Evolutionary conservation across 2,113 vertebrate genomes (phyloP).

Genomic region (Mormoops blainvillei): DNA sequence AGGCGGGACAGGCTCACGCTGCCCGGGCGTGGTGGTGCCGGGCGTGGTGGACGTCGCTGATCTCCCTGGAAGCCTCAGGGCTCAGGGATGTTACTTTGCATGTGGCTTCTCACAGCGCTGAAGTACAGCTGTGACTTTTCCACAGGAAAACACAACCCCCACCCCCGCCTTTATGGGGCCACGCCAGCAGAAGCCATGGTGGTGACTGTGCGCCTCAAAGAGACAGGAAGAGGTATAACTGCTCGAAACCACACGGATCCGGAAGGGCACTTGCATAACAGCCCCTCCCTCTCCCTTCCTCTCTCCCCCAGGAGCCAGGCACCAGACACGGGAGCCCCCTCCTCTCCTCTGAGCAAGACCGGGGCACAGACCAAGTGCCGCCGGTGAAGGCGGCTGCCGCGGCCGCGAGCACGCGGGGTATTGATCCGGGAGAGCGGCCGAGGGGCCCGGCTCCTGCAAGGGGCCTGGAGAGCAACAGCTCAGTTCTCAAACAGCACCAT

Average conservation of each 20-base stretch:
- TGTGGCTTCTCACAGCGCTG: not conserved
- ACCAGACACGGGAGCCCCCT: not conserved
- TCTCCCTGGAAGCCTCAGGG: not conserved
- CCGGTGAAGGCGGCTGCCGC: rapidly evolving
- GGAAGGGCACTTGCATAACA: not conserved
- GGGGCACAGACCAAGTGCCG: rapidly evolving
- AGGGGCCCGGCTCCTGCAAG: not conserved
- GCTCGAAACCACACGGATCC: conserved; percentile 11
- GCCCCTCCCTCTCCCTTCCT: not conserved
- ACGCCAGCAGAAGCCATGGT: not conserved
- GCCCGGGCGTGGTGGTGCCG: rapidly evolving
- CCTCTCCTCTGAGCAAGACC: not conserved
- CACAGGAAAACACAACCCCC: rapidly evolving
- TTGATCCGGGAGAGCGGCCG: no score
- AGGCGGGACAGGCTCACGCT: rapidly evolving
- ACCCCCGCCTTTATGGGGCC: no score
- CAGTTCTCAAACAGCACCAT: rapidly evolving
- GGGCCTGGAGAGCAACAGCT: not conserved
- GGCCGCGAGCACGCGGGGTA: rapidly evolving
- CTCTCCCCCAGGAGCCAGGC: not conserved
- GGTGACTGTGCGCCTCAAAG: not conserved
- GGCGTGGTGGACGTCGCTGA: rapidly evolving
- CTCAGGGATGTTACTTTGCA: not conserved
- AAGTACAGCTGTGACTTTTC: not conserved
- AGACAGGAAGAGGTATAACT: conserved; percentile 59